Evolutionary conservation across 2,797 vertebrate genomes (phyloP).

Genomic region (Mus minutoides): DNA sequence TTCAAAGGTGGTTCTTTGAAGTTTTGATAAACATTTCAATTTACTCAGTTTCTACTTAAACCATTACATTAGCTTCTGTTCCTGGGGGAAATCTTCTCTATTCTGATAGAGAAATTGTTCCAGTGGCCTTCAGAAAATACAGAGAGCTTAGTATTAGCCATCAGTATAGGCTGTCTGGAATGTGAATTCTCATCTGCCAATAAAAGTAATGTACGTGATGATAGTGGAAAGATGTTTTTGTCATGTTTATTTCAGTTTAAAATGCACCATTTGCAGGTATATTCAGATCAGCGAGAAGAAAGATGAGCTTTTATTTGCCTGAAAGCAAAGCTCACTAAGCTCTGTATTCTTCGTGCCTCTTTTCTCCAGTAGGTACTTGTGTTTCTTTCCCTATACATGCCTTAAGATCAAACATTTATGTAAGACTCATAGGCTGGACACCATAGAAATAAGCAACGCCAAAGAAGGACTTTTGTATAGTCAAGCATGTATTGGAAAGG

Average conservation of each 20-base stretch:
- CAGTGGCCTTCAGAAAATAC: neutral
- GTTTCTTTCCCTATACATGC: neutral
- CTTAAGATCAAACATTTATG: neutral
- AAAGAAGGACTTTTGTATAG: neutral
- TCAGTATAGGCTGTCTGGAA: neutral
- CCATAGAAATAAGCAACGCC: neutral
- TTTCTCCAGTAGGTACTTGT: neutral
- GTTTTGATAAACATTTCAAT: neutral
- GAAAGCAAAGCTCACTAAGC: neutral
- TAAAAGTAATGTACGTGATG: neutral
- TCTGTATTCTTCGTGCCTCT: neutral
- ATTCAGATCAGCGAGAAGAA: neutral
- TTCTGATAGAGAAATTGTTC: neutral
- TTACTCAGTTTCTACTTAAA: neutral
- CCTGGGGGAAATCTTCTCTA: neutral
- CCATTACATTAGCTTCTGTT: neutral
- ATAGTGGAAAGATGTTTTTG: neutral
- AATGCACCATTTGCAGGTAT: neutral
- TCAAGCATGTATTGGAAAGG: neutral
- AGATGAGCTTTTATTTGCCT: neutral
- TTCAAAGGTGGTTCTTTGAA: neutral
- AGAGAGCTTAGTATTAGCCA: neutral
- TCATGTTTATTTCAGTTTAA: neutral
- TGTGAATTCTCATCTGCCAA: neutral
- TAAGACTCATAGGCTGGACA: neutral